Percentiles rank a stretch among this genome's conserved stretches.
Conservation (phyloP, 2,797 vertebrate genomes). For the Mycteria americana region DNA sequence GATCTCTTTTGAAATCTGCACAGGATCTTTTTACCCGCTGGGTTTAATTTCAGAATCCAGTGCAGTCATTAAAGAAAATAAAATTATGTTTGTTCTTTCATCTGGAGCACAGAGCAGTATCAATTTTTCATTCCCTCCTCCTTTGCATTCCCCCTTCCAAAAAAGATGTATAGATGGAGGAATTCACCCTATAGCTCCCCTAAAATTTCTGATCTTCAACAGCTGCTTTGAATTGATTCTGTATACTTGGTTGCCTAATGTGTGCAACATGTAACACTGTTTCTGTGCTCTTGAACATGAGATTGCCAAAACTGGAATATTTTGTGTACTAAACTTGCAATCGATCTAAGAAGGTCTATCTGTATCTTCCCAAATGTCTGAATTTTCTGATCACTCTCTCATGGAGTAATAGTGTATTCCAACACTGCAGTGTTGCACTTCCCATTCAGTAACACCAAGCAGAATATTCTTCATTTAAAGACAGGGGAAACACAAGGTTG, state of each 20-base stretch:
- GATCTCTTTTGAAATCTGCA: constrained; percentile 58
- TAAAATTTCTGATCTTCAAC: background rate
- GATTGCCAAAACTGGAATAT: background rate
- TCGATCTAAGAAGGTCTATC: background rate
- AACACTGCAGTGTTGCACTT: background rate
- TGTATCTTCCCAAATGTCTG: background rate
- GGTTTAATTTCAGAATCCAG: constrained; percentile 50
- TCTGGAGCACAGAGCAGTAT: constrained; percentile 37
- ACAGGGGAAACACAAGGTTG: background rate
- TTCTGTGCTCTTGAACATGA: background rate
- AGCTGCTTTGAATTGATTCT: constrained; percentile 57
- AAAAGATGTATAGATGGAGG: background rate
- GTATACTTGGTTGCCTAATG: constrained; percentile 12
- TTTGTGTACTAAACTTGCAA: background rate
- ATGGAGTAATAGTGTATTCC: background rate
- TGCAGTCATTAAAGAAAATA: constrained; percentile 43
- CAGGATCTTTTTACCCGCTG: constrained; percentile 51
- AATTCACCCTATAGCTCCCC: constrained; percentile 31
- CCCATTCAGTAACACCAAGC: background rate
- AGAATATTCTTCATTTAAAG: background rate
- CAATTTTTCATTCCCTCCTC: constrained; percentile 59
- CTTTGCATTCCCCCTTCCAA: constrained; percentile 27
- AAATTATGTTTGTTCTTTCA: constrained; percentile 47
- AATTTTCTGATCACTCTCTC: background rate
- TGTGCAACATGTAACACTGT: constrained; percentile 6